Evolutionary conservation across 2,113 vertebrate genomes (phyloP).

Genomic region (Oryzias celebensis): DNA sequence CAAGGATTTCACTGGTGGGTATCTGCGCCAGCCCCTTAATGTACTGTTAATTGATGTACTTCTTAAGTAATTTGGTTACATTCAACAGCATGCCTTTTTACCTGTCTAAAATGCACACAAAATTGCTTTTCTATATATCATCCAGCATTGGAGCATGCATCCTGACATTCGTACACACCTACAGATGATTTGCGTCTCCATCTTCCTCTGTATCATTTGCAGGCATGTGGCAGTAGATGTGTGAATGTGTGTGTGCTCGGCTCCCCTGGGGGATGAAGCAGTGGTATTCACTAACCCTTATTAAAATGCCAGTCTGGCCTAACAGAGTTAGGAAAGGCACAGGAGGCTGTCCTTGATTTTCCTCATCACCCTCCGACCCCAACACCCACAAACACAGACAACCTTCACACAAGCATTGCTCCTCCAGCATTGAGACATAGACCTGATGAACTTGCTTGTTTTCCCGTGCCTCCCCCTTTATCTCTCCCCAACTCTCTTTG

Average conservation of each 20-base stretch:
- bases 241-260: conserved; percentile 49
- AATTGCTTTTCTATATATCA: conserved; percentile 5
- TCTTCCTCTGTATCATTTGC: conserved; percentile 41
- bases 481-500: conserved; percentile 28
- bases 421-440: conserved; percentile 25
- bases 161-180: conserved; percentile 18
- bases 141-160: conserved; percentile 9
- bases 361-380: conserved; percentile 54
- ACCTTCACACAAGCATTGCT: conserved; percentile 24
- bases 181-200: conserved; percentile 29
- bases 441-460: conserved; percentile 53
- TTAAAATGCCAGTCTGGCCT: conserved; percentile 79
- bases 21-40: conserved; percentile 53
- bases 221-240: conserved; percentile 43
- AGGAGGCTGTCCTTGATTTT: conserved; percentile 67
- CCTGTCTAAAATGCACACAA: conserved; percentile 31
- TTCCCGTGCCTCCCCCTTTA: conserved; percentile 19
- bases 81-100: conserved; percentile 20
- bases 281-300: conserved; percentile 78
- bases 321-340: conserved; percentile 66
- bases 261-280: conserved; percentile 71
- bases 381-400: conserved; percentile 31
- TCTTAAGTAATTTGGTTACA: conserved; percentile 63
- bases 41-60: conserved; percentile 69
- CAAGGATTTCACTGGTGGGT: conserved; percentile 33